Evolutionary conservation across 2,113 vertebrate genomes (phyloP).

Genomic region (Coryphaenoides rupestris): DNA sequence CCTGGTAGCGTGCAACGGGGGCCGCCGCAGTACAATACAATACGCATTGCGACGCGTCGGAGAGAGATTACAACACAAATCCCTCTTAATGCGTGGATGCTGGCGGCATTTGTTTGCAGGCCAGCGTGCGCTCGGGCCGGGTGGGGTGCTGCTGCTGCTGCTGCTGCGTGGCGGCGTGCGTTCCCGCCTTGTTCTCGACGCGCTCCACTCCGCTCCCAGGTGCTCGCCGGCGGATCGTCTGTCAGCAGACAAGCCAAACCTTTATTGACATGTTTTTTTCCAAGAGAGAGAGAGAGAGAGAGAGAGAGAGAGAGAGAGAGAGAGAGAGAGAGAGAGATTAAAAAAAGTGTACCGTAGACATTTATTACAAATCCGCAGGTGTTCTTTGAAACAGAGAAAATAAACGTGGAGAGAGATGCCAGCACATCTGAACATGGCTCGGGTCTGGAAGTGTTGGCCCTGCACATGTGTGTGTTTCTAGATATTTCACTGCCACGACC

Average conservation of each 20-base stretch:
- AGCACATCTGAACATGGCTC: constrained; percentile 45
- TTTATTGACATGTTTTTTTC: constrained; percentile 59
- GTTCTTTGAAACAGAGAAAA: constrained; percentile 50
- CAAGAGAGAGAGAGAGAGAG: constrained; percentile 35
- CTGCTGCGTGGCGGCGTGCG: constrained; percentile 41
- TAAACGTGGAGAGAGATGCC: constrained; percentile 35
- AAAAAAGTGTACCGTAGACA: constrained; percentile 37
- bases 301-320: constrained; percentile 41
- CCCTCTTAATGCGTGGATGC: constrained; percentile 41
- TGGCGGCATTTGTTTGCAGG: constrained; percentile 46
- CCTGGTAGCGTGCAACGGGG: constrained; percentile 35
- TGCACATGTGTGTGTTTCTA: background rate
- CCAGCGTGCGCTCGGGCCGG: too few species aligned
- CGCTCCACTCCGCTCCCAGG: constrained; percentile 49
- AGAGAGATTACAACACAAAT: constrained; percentile 47
- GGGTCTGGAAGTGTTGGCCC: constrained; percentile 26
- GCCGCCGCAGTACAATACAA: constrained; percentile 41
- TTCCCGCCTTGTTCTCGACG: constrained; percentile 41
- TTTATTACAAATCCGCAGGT: constrained; percentile 57
- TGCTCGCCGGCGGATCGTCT: constrained; percentile 51
- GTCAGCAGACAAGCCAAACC: constrained; percentile 46
- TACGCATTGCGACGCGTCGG: constrained; percentile 40
- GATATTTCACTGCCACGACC: constrained; percentile 16
- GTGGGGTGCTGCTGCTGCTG: constrained; percentile 24
- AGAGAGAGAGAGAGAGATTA: constrained; percentile 37